These are phyloP conservation scores for Alosa alosa DNA, from an alignment of 2,113 vertebrate species.

Conservation along the genomic window DNA sequence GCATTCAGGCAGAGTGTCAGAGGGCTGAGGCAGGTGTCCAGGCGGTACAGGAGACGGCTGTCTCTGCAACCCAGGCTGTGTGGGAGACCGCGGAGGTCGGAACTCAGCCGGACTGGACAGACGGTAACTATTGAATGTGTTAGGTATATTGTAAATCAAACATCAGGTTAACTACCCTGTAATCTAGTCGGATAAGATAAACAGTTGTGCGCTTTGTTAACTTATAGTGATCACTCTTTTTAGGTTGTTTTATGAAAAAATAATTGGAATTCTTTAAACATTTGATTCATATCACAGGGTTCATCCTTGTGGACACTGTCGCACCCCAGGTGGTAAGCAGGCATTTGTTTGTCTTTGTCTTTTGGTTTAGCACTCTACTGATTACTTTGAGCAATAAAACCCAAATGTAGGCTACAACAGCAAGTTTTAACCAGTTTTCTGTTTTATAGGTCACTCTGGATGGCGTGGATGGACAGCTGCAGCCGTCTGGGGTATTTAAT, in stretches of 20 bases:
- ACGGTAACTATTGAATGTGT: not conserved
- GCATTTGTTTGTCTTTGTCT: not conserved
- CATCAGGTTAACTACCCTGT: no score
- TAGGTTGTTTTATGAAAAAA: no score
- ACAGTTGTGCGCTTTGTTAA: no score
- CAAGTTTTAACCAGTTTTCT: not conserved
- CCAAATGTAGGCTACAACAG: not conserved
- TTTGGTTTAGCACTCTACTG: not conserved
- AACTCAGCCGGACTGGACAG: not conserved
- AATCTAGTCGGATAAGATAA: no score
- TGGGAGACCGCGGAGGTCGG: not conserved
- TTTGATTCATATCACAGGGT: not conserved
- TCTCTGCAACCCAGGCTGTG: not conserved
- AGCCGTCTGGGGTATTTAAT: not conserved
- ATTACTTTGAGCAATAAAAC: not conserved
- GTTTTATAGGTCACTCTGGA: not conserved
- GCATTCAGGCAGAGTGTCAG: not conserved
- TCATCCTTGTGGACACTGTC: not conserved
- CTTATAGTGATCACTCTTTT: no score
- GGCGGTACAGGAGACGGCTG: not conserved
- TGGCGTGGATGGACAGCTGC: not conserved
- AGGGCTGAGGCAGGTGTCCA: not conserved
- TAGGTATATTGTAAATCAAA: no score
- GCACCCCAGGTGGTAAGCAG: not conserved
- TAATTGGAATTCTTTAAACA: no score